Percentiles rank a stretch among this genome's conserved stretches.
Evolutionary conservation across 2,113 vertebrate genomes (phyloP).

Genomic region (Pituophis catenifer): DNA sequence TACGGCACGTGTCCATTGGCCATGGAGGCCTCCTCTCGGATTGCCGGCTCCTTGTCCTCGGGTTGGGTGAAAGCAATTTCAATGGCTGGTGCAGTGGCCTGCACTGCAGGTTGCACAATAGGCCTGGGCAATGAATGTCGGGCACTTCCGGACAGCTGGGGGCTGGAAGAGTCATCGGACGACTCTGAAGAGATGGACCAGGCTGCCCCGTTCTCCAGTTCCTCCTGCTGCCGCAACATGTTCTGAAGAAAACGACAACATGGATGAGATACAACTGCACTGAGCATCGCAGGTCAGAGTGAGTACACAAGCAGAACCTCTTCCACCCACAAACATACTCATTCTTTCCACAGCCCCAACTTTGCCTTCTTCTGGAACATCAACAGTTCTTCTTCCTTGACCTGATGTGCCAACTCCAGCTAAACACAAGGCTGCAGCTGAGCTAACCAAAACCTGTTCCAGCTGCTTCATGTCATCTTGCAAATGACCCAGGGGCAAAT

Average conservation of each 20-base stretch:
- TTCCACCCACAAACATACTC: neutral
- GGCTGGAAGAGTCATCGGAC: slow-evolving; percentile 91
- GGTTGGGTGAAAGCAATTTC: slow-evolving; percentile 82
- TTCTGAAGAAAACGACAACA: slow-evolving; percentile 72
- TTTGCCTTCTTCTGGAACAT: neutral
- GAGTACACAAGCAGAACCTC: no score
- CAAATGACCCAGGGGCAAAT: neutral
- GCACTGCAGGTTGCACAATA: slow-evolving; percentile 79
- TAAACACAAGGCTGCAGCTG: neutral
- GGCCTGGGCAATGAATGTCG: slow-evolving; percentile 73
- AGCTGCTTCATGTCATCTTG: neutral
- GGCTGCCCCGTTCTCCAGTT: slow-evolving; percentile 86
- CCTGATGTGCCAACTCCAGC: neutral
- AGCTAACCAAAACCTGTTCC: neutral
- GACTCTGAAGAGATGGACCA: slow-evolving; percentile 96
- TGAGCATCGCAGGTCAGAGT: rapidly evolving
- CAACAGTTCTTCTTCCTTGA: neutral
- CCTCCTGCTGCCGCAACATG: slow-evolving; percentile 86
- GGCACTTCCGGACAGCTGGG: slow-evolving; percentile 77
- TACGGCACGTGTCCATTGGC: slow-evolving; percentile 76
- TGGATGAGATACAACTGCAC: neutral
- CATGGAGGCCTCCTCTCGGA: slow-evolving; percentile 48
- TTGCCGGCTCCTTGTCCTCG: slow-evolving; percentile 57
- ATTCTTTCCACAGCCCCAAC: neutral
- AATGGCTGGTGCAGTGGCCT: slow-evolving; percentile 71